These are phyloP conservation scores for Protonibea diacanthus DNA, from an alignment of 2,797 vertebrate genomes.

Conservation along the genomic window DNA sequence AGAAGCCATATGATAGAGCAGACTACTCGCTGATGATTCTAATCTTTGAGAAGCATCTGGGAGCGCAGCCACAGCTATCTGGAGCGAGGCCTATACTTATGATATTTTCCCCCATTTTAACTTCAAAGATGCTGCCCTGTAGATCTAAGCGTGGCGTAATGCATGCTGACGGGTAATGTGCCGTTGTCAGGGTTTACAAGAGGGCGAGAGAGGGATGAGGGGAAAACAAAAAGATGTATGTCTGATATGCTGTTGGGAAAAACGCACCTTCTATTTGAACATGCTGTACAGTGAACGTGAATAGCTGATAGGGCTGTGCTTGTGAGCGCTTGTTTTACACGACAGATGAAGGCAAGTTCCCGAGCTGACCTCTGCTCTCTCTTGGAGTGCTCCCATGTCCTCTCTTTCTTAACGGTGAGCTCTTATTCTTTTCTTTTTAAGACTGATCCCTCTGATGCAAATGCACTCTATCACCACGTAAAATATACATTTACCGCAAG, in stretches of 20 bases:
- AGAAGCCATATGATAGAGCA: conserved; percentile 75
- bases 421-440: conserved; percentile 44
- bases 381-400: conserved; percentile 28
- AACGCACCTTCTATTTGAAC: conserved; percentile 57
- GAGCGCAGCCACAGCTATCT: conserved; percentile 78
- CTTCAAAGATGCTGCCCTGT: conserved; percentile 80
- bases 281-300: conserved; percentile 41
- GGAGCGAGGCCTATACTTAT: conserved; percentile 81
- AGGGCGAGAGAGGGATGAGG: conserved; percentile 44
- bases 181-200: conserved; percentile 76
- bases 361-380: conserved; percentile 52
- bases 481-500: conserved; percentile 77
- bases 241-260: conserved; percentile 52
- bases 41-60: conserved; percentile 82
- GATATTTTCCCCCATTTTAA: conserved; percentile 83
- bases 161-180: conserved; percentile 79
- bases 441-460: conserved; percentile 71
- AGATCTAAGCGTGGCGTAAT: conserved; percentile 82
- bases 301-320: conserved; percentile 20
- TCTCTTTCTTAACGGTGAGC: conserved; percentile 36
- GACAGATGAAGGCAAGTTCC: conserved; percentile 41
- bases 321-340: conserved; percentile 22
- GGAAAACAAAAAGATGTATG: conserved; percentile 69
- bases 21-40: conserved; percentile 79
- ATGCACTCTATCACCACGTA: conserved; percentile 76